Evolutionary conservation across 2,113 vertebrate species (phyloP).

Genomic region (Synodontis membranacea): DNA sequence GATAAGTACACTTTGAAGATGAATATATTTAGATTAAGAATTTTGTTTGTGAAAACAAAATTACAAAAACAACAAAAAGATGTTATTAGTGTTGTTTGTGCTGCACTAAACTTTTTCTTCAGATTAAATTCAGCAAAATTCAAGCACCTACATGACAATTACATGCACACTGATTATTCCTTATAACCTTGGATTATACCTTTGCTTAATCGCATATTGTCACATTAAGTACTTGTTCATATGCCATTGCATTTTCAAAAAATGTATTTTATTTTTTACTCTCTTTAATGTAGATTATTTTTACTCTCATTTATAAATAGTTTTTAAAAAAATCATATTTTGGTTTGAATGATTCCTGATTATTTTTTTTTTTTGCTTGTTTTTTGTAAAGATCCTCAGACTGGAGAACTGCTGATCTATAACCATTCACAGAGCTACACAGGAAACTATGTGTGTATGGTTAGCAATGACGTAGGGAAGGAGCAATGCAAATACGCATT

Average conservation of each 20-base stretch:
- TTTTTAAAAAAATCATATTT: too few species aligned
- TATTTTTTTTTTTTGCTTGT: neutral
- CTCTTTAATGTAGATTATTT: too few species aligned
- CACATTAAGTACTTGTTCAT: neutral
- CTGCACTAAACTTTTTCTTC: neutral
- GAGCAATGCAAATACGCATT: slow-evolving; percentile 74
- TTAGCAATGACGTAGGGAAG: slow-evolving; percentile 79
- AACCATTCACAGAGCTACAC: slow-evolving; percentile 72
- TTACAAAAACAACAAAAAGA: too few species aligned
- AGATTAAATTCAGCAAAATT: neutral
- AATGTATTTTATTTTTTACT: neutral
- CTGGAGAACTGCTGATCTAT: slow-evolving; percentile 77
- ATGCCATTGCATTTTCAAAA: neutral
- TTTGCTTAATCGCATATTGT: neutral
- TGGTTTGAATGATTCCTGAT: neutral
- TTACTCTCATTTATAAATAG: neutral
- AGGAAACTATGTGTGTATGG: slow-evolving; percentile 80
- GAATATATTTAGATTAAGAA: neutral
- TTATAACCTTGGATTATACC: neutral
- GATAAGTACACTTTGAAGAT: neutral
- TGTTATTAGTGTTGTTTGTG: neutral
- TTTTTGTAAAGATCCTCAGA: slow-evolving; percentile 66
- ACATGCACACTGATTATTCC: neutral
- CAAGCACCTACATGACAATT: neutral
- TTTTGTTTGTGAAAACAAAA: too few species aligned